phyloP scores from a whole-genome alignment of 2,797 vertebrate genomes.

The Psittacula derbiana region DNA sequence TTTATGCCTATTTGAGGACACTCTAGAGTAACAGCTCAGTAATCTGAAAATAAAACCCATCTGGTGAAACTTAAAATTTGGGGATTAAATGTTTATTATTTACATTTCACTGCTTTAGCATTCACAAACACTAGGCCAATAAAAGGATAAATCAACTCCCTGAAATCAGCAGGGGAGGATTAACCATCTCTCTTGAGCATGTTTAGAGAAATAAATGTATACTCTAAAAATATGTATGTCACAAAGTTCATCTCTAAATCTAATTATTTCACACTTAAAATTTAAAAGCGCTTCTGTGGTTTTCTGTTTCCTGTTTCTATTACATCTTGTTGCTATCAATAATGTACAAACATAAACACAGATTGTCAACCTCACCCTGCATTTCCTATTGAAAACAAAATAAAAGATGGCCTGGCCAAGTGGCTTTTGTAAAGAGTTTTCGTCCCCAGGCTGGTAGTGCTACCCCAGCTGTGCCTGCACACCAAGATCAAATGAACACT shows the following conservation, averaged over 20 bases:
- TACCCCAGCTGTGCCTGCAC: background rate
- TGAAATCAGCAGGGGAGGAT: background rate
- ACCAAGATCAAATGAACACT: background rate
- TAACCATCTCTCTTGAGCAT: background rate
- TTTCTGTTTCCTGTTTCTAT: background rate
- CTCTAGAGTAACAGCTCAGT: background rate
- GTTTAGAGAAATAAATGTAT: slow-evolving; percentile 31
- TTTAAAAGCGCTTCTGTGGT: background rate
- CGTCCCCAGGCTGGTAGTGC: fast-evolving
- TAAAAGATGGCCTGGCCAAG: background rate
- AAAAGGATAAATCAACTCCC: slow-evolving; percentile 5
- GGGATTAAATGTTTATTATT: background rate
- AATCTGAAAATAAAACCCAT: background rate
- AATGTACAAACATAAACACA: background rate
- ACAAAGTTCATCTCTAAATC: background rate
- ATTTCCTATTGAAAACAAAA: background rate
- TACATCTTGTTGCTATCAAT: background rate
- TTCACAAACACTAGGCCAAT: background rate
- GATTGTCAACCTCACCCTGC: background rate
- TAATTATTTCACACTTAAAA: slow-evolving; percentile 13
- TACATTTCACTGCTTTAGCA: background rate
- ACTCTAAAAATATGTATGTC: background rate
- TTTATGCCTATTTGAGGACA: background rate
- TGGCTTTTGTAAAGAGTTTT: background rate
- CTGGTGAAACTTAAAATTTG: background rate